Percentiles rank a stretch among this genome's conserved stretches.
Evolutionary conservation across 2,888 invertebrate species (phyloP).

Genomic region (Oscheius sp.): DNA sequence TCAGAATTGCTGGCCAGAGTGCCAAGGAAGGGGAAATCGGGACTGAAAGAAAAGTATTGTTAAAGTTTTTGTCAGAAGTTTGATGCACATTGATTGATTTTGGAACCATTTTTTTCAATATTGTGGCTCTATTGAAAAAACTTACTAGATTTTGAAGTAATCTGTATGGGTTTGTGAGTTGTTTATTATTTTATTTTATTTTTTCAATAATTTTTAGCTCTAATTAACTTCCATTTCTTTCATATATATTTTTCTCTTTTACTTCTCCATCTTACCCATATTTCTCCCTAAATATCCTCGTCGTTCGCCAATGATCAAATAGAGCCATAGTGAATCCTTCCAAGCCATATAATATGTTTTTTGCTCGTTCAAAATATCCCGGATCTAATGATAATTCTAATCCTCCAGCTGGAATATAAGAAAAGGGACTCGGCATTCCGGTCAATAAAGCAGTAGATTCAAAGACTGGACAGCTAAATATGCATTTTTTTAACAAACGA

Average conservation of each 20-base stretch:
- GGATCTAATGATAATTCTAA: conserved; percentile 5
- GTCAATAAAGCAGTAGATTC: conserved; percentile 21
- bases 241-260: too few relatives aligned
- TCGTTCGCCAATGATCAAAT: conserved; percentile 8
- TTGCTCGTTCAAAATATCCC: conserved; percentile 20
- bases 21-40: conserved; percentile 48
- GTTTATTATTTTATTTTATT: too few relatives aligned
- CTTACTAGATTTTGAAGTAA: too few relatives aligned
- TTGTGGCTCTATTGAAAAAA: too few relatives aligned
- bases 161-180: too few relatives aligned
- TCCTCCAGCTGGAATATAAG: conserved; percentile 13
- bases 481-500: not conserved
- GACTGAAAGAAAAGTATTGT: too few relatives aligned
- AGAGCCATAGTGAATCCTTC: not conserved
- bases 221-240: too few relatives aligned
- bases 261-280: too few relatives aligned
- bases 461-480: conserved; percentile 35
- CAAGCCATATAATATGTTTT: conserved; percentile 15
- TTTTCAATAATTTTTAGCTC: too few relatives aligned
- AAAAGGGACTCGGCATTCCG: conserved; percentile 34
- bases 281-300: conserved; percentile 21
- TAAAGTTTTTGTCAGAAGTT: too few relatives aligned
- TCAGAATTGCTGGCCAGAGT: conserved; percentile 44
- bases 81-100: too few relatives aligned
- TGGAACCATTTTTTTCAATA: too few relatives aligned